A percentile compares a stretch with the other conserved stretches of the same genome.
These are phyloP conservation scores for Willisornis vidua DNA, from an alignment of 2,113 vertebrate species.

Conservation along the genomic window DNA sequence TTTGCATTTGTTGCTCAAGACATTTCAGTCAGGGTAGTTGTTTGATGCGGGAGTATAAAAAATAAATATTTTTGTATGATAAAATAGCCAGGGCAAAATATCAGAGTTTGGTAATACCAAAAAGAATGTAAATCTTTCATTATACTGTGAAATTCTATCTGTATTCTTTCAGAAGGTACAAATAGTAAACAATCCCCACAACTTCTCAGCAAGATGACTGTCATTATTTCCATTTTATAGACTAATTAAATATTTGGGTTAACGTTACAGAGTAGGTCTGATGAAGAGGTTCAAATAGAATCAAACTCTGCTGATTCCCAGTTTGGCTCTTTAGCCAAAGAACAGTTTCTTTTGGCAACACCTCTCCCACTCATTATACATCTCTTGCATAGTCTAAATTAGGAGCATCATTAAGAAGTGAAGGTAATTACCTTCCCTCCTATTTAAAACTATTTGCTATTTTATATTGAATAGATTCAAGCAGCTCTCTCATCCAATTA, in stretches of 20 bases:
- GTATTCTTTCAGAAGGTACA: neutral
- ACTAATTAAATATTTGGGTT: neutral
- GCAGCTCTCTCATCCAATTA: neutral
- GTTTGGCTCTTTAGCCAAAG: neutral
- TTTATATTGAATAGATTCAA: neutral
- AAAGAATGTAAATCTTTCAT: neutral
- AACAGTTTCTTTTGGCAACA: neutral
- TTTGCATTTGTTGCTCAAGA: neutral
- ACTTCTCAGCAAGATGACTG: neutral
- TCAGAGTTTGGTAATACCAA: neutral
- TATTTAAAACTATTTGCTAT: slow-evolving; percentile 16
- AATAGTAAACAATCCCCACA: slow-evolving; percentile 7
- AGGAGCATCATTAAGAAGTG: slow-evolving; percentile 14
- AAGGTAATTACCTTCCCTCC: slow-evolving; percentile 22
- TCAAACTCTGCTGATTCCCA: neutral
- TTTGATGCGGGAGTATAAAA: neutral
- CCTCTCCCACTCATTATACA: neutral
- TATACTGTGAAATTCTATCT: neutral
- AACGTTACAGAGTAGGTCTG: neutral
- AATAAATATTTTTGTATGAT: neutral
- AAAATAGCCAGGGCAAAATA: neutral
- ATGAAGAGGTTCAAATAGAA: neutral
- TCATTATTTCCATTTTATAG: neutral
- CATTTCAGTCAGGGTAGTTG: neutral
- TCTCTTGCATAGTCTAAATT: slow-evolving; percentile 1